Conservation (phyloP, 2,888 invertebrate genomes). For the Pegoplata infirma region DNA sequence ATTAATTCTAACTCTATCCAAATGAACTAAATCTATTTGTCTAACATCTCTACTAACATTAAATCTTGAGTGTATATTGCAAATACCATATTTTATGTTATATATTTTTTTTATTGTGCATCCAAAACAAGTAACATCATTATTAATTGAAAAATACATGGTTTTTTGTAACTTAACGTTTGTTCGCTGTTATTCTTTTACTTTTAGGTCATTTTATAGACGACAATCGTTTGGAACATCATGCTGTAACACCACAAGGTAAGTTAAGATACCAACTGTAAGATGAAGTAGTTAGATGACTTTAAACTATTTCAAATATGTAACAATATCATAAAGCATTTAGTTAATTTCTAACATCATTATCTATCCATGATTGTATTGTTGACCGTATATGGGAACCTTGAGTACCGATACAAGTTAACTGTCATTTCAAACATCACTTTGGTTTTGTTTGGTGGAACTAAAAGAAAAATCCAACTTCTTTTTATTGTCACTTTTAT, state of each 20-base stretch:
- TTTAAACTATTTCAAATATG: conserved; percentile 39
- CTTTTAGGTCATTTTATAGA: conserved; percentile 77
- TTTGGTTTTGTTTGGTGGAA: background rate
- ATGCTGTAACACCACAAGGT: conserved; percentile 75
- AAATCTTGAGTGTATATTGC: no score
- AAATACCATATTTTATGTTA: background rate
- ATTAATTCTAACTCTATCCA: no score
- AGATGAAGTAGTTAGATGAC: conserved; percentile 41
- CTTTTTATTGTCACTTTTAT: background rate
- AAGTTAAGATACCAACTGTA: conserved; percentile 65
- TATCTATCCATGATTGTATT: conserved; percentile 41
- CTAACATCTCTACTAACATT: no score
- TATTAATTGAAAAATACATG: conserved; percentile 38
- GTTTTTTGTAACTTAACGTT: no score
- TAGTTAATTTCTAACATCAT: conserved; percentile 26
- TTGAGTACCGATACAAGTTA: background rate
- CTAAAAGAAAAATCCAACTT: conserved; percentile 66
- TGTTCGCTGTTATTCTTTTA: conserved; percentile 33
- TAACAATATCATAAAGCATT: conserved; percentile 12
- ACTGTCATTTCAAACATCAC: conserved; percentile 65
- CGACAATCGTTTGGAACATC: conserved; percentile 78
- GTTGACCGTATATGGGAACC: conserved; percentile 69
- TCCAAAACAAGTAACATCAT: conserved; percentile 35
- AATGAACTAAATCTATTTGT: no score
- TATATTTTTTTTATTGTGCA: background rate